Percentiles rank a stretch among this genome's conserved stretches.
Conservation (phyloP, 2,888 invertebrate genomes). For the Listrodromus nycthemerus region DNA sequence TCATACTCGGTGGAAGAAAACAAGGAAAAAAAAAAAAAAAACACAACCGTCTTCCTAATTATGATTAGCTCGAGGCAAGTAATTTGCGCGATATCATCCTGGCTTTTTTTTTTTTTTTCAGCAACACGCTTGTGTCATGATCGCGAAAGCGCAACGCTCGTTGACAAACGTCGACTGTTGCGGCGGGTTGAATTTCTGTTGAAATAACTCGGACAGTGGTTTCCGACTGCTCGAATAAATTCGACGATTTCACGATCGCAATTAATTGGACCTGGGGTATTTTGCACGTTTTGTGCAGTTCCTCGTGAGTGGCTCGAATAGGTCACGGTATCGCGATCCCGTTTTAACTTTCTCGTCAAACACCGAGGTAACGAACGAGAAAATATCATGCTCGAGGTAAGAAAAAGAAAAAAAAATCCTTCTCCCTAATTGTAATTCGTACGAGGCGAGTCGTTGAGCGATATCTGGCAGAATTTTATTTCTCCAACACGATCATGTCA, state of each 20-base stretch:
- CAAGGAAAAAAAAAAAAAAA: not conserved
- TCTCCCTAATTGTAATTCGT: not conserved
- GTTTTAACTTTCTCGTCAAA: constrained; percentile 9
- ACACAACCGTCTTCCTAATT: not conserved
- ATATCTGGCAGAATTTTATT: not conserved
- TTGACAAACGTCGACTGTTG: not conserved
- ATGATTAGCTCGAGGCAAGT: not conserved
- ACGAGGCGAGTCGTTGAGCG: not conserved
- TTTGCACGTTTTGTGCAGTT: constrained; percentile 38
- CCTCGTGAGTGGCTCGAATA: constrained; percentile 33
- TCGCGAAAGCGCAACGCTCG: not conserved
- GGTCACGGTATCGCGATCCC: constrained; percentile 10
- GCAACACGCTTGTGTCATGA: not conserved
- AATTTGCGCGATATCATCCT: constrained; percentile 4
- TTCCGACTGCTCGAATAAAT: too few relatives aligned
- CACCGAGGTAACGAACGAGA: not conserved
- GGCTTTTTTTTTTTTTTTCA: not conserved
- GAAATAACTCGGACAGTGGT: not conserved
- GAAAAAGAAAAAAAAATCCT: not conserved
- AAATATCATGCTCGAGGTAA: not conserved
- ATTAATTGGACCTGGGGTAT: not conserved
- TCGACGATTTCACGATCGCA: too few relatives aligned
- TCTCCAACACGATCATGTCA: too few relatives aligned
- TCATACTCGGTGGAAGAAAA: not conserved
- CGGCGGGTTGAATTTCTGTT: not conserved